Base-by-base conservation (phyloP, 2,888 invertebrate species). In the Agrenia bidenticulata region DNA sequence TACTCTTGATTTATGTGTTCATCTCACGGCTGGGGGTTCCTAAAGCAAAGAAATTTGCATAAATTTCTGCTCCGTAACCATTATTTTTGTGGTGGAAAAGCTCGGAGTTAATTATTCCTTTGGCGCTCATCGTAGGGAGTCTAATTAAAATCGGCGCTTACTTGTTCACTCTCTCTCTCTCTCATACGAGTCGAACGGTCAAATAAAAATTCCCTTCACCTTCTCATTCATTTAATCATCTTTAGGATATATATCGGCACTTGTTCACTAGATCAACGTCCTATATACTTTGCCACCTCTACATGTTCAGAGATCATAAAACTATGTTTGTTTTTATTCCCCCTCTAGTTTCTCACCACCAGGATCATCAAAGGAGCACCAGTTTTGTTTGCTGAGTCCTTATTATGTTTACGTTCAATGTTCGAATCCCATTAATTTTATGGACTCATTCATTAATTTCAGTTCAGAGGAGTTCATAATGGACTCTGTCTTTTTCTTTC, bases 51-150 rank as follows among this genome's bases (percentile, higher is more conserved):
- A 66, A 72, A 73, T 73, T 72, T 75, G 73, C 73, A 73, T 73
- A 75, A 73, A 75, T 70, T 73, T 75, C 69, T 73, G 74, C 73
- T 73, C 75, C 67, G 66, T 72, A 73, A 75, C 72, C 67, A 74
- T 72, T 69, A 73, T 68, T 68, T 72, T 72, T 66, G 61, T 63
- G 60, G 42, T 61, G 58, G 53, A 67, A 67, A 70, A 64, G 60
- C 53, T 50, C 53, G 60, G 69, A 64, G 66, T 72, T 73, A 73
- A 75, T 75, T 75, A 75, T 73, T 70, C 72, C 70, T 75, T 72
- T 75, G 73, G 71, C 67, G 73, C 68, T 65, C 73, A 67, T 66
- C 61, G 69, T 63, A 73, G 75, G 75, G 75, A 75, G 75, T 68
- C 75, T 73, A 75, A 75, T 75, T 73, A 73, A 64, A 73, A 73